A percentile compares a stretch with the other conserved stretches of the same genome.
Conservation (phyloP, 2,797 vertebrate species). For the Chaetophractus vellerosus region DNA sequence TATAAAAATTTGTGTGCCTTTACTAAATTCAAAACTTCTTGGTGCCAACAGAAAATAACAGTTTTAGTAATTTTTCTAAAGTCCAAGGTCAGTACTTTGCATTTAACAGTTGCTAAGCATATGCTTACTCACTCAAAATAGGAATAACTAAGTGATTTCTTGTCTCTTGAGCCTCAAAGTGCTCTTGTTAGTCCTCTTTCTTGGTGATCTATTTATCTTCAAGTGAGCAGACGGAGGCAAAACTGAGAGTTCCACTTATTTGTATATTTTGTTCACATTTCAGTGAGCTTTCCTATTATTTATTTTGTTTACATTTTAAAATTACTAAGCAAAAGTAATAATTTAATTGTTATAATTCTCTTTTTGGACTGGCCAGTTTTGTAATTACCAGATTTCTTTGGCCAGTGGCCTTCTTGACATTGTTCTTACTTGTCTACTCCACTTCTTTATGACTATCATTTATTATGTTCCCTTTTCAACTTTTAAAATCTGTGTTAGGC, state of each 20-base stretch:
- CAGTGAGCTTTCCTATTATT: background rate
- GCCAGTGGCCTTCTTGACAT: background rate
- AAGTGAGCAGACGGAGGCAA: background rate
- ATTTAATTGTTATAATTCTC: background rate
- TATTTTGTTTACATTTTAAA: background rate
- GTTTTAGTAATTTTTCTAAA: background rate
- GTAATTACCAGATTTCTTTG: background rate
- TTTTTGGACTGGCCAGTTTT: background rate
- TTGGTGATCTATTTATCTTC: background rate
- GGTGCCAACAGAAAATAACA: background rate
- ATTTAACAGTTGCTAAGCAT: background rate
- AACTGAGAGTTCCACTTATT: background rate
- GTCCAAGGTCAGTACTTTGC: background rate
- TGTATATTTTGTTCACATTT: background rate
- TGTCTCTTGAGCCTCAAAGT: background rate
- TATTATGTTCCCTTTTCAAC: background rate
- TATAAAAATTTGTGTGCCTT: background rate
- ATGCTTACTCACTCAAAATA: background rate
- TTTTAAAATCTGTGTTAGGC: background rate
- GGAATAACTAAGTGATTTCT: background rate
- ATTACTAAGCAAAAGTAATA: background rate
- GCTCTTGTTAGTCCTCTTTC: background rate
- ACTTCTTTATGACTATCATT: background rate
- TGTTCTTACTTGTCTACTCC: background rate
- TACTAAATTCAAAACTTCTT: background rate